Evolutionary conservation across 1,140 invertebrate species (phyloP), one percentile per base, ranked within the genome.

Genomic region (Drosophila repleta): DNA sequence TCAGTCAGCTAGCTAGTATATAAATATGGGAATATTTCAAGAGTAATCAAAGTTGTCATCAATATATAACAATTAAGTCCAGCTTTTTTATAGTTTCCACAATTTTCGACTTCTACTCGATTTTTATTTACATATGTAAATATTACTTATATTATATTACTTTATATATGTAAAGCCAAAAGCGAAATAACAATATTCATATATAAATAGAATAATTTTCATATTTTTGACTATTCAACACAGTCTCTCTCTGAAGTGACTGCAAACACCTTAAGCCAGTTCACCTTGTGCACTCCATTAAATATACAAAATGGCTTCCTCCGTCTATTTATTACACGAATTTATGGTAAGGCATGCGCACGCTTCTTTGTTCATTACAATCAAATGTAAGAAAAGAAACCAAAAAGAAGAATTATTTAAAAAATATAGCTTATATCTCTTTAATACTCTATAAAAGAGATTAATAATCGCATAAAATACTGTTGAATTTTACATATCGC

Each of bases 261-360:
- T 20, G 15, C 0, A 20, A 52, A 37, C 17, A 60, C 10, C 53
- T 43, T 26, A 61, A 66, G 17, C 70, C 43, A 62, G 58, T 45
- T 73, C 41, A 63, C 67, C 63, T 76, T 79, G 71, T 69, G 41
- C 18, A 43, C 29, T 29, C 8, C 29, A 29, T 29, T 29, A 29
- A 29, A 29, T 5, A 29, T 29, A 29, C 29, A 29, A 29, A 29
- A 29, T 29, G 29, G 29, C 29, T 29, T 10, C 5, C 29, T 1
- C 5, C 15, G 17, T 18, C 15, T n/a, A 15, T 53, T 39, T 10
- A 17, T 35, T 35, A 35, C 35, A 20, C 1, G 52, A 18, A 15
- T 39, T 39, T 21, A 48, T 21, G 11, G 21, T 4, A n/a, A 24
- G 24, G 4, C 13, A n/a, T 24, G 7, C 2, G n/a, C 18, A n/a